A percentile compares a stretch with the other conserved stretches of the same genome.
These are phyloP conservation scores for Limnephilus auricula DNA, from an alignment of 2,888 invertebrate species.

Conservation along the genomic window DNA sequence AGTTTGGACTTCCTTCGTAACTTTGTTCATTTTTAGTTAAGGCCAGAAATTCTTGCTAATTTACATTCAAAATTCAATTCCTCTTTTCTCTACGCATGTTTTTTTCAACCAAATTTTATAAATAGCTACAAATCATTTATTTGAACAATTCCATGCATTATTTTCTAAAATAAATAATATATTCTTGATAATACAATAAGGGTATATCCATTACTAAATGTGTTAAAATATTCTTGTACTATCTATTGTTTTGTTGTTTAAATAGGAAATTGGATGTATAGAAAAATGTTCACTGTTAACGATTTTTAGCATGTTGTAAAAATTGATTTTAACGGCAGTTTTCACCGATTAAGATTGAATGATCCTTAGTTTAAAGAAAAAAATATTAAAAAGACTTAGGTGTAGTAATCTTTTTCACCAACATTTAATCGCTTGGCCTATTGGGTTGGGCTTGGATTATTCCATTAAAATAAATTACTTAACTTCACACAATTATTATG, in stretches of 20 bases:
- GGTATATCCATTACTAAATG: not conserved
- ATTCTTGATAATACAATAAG: not conserved
- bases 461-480: not conserved
- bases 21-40: constrained; percentile 15
- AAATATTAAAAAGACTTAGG: not conserved
- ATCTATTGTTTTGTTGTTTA: not conserved
- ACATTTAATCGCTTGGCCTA: not conserved
- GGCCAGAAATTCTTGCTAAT: not conserved
- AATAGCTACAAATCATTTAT: not conserved
- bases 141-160: not conserved
- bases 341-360: not conserved
- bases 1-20: constrained; percentile 3
- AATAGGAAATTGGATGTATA: not conserved
- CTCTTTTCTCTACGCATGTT: not conserved
- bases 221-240: not conserved
- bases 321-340: not conserved
- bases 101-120: not conserved
- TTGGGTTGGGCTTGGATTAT: not conserved
- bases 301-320: not conserved
- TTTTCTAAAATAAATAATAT: not conserved
- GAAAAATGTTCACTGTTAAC: not conserved
- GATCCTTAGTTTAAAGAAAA: not conserved
- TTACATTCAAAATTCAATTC: not conserved
- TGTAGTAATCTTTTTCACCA: not conserved
- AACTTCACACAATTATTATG: no score